Evolutionary conservation across 2,888 invertebrate genomes (phyloP).

Genomic region (Cancer borealis): DNA sequence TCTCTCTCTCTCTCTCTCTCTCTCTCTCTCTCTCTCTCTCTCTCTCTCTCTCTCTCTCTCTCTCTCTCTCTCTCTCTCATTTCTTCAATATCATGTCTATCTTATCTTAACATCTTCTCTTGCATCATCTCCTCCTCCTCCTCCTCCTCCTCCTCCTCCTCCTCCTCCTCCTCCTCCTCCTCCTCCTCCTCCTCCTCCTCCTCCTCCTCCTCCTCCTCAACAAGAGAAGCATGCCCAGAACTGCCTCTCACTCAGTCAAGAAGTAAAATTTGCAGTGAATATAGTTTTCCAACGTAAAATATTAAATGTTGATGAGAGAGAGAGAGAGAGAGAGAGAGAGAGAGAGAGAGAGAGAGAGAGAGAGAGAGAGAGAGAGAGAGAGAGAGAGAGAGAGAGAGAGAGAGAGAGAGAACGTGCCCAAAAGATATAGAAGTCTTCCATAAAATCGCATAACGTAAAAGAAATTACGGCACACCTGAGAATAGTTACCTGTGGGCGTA

Average conservation of each 20-base stretch:
- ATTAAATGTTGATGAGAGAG: background rate
- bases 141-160: slow-evolving; percentile 8
- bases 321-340: slow-evolving; percentile 7
- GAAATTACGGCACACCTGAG: background rate
- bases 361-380: background rate
- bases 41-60: slow-evolving; percentile 32
- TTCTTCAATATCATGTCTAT: background rate
- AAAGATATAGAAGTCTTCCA: background rate
- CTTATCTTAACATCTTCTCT: background rate
- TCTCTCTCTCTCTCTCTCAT: slow-evolving; percentile 27
- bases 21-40: slow-evolving; percentile 32
- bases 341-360: background rate
- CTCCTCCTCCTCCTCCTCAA: background rate
- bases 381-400: background rate
- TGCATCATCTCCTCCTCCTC: background rate
- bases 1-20: slow-evolving; percentile 32
- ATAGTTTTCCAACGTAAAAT: background rate
- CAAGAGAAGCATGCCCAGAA: background rate
- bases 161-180: background rate
- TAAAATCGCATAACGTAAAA: background rate
- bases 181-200: background rate
- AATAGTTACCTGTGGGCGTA: background rate
- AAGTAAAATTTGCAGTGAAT: background rate
- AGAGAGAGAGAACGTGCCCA: background rate
- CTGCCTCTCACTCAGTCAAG: background rate